Conservation (phyloP, 2,797 vertebrate genomes). For the Acipenser oxyrinchus region DNA sequence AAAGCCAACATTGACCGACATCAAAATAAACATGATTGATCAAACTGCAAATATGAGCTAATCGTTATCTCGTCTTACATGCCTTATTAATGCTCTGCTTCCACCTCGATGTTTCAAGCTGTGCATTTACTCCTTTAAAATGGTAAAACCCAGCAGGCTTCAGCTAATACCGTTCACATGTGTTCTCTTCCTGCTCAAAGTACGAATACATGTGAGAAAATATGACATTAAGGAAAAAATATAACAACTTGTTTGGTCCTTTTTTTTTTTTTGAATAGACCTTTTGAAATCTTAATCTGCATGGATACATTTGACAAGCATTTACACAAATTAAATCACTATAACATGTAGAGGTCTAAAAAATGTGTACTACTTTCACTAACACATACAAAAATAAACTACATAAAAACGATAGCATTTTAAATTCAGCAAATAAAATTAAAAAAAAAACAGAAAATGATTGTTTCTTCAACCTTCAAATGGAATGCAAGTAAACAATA, state of each 20-base stretch:
- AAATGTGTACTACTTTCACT: slow-evolving; percentile 72
- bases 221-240: slow-evolving; percentile 46
- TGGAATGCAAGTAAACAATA: slow-evolving; percentile 96
- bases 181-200: slow-evolving; percentile 20
- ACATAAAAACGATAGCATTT: slow-evolving; percentile 76
- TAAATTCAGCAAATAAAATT: slow-evolving; percentile 64
- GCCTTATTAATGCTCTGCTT: too few relatives aligned
- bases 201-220: slow-evolving; percentile 47
- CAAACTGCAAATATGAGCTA: slow-evolving; percentile 2
- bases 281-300: slow-evolving; percentile 48
- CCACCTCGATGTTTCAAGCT: neutral
- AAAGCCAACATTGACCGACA: slow-evolving; percentile 60
- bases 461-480: slow-evolving; percentile 79
- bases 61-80: neutral
- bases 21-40: slow-evolving; percentile 51
- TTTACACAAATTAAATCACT: slow-evolving; percentile 72
- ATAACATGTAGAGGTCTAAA: slow-evolving; percentile 64
- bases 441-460: slow-evolving; percentile 60
- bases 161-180: slow-evolving; percentile 38
- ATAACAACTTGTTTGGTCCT: slow-evolving; percentile 45
- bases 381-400: slow-evolving; percentile 82
- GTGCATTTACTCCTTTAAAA: slow-evolving; percentile 29
- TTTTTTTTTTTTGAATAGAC: slow-evolving; percentile 33
- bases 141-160: slow-evolving; percentile 34
- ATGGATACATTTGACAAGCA: slow-evolving; percentile 66